phyloP scores from a whole-genome alignment of 2,888 invertebrate species.

The Ectemnius continuus region DNA sequence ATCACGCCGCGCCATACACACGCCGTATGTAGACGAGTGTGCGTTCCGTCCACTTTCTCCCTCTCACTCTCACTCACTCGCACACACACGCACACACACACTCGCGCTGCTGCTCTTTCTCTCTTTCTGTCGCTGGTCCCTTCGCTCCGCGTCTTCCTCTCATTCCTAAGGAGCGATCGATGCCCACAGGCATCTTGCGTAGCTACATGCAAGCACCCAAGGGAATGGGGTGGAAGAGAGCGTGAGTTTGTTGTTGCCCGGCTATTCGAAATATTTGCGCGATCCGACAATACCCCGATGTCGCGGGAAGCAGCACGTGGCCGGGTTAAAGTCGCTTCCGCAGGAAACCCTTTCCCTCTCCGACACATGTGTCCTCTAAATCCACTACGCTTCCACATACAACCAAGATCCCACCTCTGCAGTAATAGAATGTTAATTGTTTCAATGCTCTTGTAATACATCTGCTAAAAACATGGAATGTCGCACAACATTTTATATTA shows the following conservation, averaged over 20 bases:
- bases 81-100: too few relatives aligned
- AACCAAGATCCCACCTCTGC: too few relatives aligned
- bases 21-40: background rate
- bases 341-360: too few relatives aligned
- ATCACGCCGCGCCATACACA: slow-evolving; percentile 28
- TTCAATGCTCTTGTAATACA: too few relatives aligned
- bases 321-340: too few relatives aligned
- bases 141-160: background rate
- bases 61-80: background rate
- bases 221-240: background rate
- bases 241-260: slow-evolving; percentile 40
- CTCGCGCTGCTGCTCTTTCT: background rate
- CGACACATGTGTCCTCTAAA: too few relatives aligned
- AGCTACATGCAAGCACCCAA: slow-evolving; percentile 15
- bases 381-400: too few relatives aligned
- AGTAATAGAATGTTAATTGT: too few relatives aligned
- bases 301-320: background rate
- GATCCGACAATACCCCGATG: slow-evolving; percentile 16
- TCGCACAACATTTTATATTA: too few relatives aligned
- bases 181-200: slow-evolving; percentile 34
- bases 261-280: slow-evolving; percentile 23
- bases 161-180: slow-evolving; percentile 38
- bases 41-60: slow-evolving; percentile 9
- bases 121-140: background rate
- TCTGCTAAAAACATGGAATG: too few relatives aligned